phyloP scores from a whole-genome alignment of 2,888 invertebrate genomes.

The Erebia aethiops region DNA sequence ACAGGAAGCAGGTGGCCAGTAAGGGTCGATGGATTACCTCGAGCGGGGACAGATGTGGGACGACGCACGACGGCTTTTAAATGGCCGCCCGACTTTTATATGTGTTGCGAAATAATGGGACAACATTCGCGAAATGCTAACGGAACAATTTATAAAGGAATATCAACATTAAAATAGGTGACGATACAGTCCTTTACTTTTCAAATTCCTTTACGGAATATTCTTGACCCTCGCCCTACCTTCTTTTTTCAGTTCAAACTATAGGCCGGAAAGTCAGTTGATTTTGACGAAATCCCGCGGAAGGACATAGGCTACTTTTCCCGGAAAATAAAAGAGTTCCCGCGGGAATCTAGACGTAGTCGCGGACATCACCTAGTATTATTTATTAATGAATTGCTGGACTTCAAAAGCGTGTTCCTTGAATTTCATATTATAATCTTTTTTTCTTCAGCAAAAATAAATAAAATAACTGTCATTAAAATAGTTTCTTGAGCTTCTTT shows the following conservation, averaged over 20 bases:
- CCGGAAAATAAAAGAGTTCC: too few relatives aligned
- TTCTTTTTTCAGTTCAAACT: too few relatives aligned
- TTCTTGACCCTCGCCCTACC: too few relatives aligned
- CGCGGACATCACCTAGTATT: too few relatives aligned
- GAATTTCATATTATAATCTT: background rate
- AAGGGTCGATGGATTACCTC: constrained; percentile 60
- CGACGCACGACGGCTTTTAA: constrained; percentile 47
- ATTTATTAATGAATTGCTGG: background rate
- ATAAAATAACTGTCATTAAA: background rate
- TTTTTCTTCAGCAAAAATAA: background rate
- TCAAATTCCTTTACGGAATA: too few relatives aligned
- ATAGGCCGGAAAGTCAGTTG: too few relatives aligned
- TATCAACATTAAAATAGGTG: too few relatives aligned
- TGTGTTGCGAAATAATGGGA: constrained; percentile 33
- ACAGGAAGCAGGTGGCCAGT: constrained; percentile 64
- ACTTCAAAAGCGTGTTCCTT: background rate
- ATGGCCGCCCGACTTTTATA: constrained; percentile 42
- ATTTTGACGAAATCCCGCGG: too few relatives aligned
- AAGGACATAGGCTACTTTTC: too few relatives aligned
- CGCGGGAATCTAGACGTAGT: too few relatives aligned
- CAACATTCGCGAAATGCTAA: constrained; percentile 28
- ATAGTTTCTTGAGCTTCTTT: too few relatives aligned
- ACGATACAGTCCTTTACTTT: too few relatives aligned
- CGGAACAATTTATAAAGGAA: background rate
- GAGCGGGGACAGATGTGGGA: constrained; percentile 49